Evolutionary conservation across 2,113 vertebrate genomes (phyloP).

Genomic region (Corythornis madagascariensis): DNA sequence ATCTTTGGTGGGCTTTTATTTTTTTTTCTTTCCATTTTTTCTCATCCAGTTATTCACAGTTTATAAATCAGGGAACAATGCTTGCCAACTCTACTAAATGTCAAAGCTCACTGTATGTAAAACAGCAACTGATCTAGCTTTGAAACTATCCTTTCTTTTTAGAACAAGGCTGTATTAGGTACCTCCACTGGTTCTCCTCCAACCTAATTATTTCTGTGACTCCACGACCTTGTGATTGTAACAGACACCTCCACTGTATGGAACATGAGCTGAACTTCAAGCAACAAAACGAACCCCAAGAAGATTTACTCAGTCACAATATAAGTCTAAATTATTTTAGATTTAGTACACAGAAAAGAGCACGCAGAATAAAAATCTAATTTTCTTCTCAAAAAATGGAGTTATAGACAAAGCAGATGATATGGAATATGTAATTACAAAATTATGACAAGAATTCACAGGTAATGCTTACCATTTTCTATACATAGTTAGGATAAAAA

Average conservation of each 20-base stretch:
- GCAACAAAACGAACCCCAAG: neutral
- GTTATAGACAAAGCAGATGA: neutral
- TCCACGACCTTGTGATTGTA: neutral
- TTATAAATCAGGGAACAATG: neutral
- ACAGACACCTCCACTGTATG: neutral
- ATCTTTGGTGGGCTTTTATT: neutral
- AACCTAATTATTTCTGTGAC: neutral
- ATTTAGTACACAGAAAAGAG: neutral
- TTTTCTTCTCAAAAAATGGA: neutral
- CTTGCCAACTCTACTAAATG: neutral
- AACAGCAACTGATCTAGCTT: neutral
- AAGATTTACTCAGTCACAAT: fast-evolving
- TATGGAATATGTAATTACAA: neutral
- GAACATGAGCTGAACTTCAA: neutral
- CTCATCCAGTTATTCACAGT: neutral
- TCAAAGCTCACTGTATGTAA: neutral
- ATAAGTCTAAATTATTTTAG: neutral
- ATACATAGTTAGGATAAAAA: neutral
- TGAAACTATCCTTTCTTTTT: neutral
- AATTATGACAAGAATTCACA: neutral
- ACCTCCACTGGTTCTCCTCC: neutral
- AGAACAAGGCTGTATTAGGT: neutral
- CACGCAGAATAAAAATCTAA: neutral
- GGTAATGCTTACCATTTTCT: neutral
- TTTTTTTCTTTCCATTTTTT: neutral